These are phyloP conservation scores for Eidolon helvum DNA, from an alignment of 2,113 vertebrate genomes.

Conservation along the genomic window DNA sequence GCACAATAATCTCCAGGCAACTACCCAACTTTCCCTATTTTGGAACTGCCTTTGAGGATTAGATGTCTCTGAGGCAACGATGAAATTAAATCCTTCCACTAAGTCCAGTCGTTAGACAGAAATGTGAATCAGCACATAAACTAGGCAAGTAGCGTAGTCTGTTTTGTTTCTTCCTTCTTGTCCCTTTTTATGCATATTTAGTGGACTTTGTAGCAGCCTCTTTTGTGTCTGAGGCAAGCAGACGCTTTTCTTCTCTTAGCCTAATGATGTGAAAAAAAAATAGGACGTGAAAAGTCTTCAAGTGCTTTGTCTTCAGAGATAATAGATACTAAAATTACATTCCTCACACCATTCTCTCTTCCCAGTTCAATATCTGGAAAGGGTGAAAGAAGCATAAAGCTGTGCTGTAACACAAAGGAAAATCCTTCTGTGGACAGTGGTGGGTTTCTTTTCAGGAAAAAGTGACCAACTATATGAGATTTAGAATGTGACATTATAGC, in stretches of 20 bases:
- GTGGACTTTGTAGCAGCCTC: background rate
- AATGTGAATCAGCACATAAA: background rate
- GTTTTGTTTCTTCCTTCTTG: background rate
- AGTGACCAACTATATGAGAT: background rate
- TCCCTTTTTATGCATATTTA: background rate
- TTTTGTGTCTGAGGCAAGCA: background rate
- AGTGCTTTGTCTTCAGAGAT: background rate
- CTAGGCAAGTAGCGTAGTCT: background rate
- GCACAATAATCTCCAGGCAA: background rate
- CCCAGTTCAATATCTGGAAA: background rate
- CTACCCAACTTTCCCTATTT: background rate
- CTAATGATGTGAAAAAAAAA: conserved; percentile 3
- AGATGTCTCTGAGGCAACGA: conserved; percentile 3
- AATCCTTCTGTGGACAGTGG: background rate
- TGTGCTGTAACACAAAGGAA: background rate
- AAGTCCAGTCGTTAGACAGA: background rate
- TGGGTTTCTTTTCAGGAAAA: background rate
- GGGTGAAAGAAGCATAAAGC: background rate
- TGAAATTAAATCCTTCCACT: background rate
- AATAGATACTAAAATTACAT: background rate
- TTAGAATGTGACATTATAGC: background rate
- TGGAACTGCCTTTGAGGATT: background rate
- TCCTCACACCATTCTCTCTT: background rate
- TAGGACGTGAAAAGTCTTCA: conserved; percentile 23
- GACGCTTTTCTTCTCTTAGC: background rate